Conservation (phyloP, 1,140 invertebrate genomes). For the Paraescarpia echinospica region DNA sequence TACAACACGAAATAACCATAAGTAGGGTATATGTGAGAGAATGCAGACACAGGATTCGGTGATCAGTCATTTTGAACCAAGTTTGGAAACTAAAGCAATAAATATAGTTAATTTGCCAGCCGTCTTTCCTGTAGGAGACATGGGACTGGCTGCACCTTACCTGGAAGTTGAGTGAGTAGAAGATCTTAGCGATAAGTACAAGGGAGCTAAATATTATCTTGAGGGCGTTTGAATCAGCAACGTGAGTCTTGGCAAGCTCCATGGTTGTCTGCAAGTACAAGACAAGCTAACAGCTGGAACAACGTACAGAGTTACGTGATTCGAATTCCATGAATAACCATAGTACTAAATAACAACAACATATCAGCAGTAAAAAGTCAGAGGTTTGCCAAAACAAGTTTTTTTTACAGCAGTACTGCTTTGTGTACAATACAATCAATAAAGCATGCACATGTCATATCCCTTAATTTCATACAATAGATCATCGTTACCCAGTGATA, state of each 20-base stretch:
- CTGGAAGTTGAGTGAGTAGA: slow-evolving; percentile 94
- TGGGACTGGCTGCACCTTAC: slow-evolving; percentile 54
- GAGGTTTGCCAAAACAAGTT: not conserved
- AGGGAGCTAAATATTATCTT: slow-evolving; percentile 88
- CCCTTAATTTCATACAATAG: not conserved
- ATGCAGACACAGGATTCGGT: too few relatives aligned
- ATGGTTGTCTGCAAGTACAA: slow-evolving; percentile 84
- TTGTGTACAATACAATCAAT: not conserved
- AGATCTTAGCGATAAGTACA: slow-evolving; percentile 90
- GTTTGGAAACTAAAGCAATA: too few relatives aligned
- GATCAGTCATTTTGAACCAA: too few relatives aligned
- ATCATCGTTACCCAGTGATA: not conserved
- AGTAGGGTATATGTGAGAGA: too few relatives aligned
- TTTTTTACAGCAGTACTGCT: not conserved
- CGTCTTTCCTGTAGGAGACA: too few relatives aligned
- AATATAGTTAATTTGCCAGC: too few relatives aligned
- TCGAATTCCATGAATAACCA: not conserved
- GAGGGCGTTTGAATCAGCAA: slow-evolving; percentile 76
- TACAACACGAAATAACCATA: too few relatives aligned
- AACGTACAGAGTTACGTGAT: not conserved
- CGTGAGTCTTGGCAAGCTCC: slow-evolving; percentile 76
- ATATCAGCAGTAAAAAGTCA: not conserved
- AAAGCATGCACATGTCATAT: not conserved
- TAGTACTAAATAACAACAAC: not conserved
- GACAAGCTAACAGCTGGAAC: slow-evolving; percentile 28